These are phyloP conservation scores for Leptobrachium leishanense DNA, from an alignment of 2,113 vertebrate species.

Conservation along the genomic window DNA sequence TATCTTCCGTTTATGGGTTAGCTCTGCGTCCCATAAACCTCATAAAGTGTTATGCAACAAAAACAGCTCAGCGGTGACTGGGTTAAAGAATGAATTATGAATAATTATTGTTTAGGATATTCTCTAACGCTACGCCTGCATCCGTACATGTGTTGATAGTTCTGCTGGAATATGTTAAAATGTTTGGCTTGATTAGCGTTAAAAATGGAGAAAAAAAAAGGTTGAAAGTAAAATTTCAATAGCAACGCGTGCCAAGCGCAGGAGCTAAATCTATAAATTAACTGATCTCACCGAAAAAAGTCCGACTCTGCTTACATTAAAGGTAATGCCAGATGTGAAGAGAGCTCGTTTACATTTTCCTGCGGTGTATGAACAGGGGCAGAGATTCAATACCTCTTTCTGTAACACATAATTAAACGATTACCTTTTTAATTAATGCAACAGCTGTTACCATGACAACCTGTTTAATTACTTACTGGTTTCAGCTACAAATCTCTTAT, in stretches of 20 bases:
- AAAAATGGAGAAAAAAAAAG: background rate
- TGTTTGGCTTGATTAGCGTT: conserved; percentile 29
- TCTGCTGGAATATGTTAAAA: conserved; percentile 6
- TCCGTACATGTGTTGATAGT: conserved; percentile 13
- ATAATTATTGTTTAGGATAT: too few species aligned
- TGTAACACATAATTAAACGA: background rate
- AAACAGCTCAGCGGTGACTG: too few species aligned
- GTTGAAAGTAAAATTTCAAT: too few species aligned
- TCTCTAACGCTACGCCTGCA: background rate
- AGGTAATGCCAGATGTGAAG: background rate
- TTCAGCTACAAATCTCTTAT: background rate
- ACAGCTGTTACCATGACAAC: background rate
- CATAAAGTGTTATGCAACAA: too few species aligned
- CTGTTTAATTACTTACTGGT: background rate
- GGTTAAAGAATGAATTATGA: too few species aligned
- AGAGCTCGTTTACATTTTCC: background rate
- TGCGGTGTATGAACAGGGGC: background rate
- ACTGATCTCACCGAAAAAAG: too few species aligned
- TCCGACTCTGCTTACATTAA: background rate
- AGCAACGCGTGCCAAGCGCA: too few species aligned
- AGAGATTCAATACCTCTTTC: background rate
- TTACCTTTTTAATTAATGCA: background rate
- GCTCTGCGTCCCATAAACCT: too few species aligned
- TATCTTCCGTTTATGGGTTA: too few species aligned
- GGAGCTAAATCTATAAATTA: too few species aligned